A percentile compares a stretch with the other conserved stretches of the same genome.
Conservation (phyloP, 2,113 vertebrate genomes). For the Copsychus sechellarum region DNA sequence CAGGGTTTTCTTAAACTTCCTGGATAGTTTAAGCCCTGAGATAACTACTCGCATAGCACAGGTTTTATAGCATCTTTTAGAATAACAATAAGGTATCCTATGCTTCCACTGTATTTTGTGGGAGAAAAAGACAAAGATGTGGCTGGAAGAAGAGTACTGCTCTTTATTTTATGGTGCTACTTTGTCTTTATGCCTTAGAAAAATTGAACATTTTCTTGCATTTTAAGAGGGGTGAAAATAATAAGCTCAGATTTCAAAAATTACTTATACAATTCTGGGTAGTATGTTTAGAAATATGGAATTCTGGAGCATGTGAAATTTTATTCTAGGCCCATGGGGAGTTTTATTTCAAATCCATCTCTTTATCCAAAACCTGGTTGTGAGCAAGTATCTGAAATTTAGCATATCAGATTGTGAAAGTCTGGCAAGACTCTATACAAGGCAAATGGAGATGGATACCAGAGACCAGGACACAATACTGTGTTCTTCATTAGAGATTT, state of each 20-base stretch:
- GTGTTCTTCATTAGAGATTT: not conserved
- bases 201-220: not conserved
- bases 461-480: not conserved
- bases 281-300: not conserved
- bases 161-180: not conserved
- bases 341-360: not conserved
- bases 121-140: not conserved
- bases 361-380: not conserved
- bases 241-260: not conserved
- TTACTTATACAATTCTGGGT: not conserved
- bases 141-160: not conserved
- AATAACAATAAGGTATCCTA: not conserved
- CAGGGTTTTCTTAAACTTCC: conserved; percentile 27
- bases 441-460: not conserved
- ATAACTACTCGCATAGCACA: not conserved
- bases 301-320: not conserved
- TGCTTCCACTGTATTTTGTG: not conserved
- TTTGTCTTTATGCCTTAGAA: not conserved
- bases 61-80: not conserved
- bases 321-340: not conserved
- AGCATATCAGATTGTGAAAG: not conserved
- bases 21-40: not conserved
- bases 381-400: not conserved
- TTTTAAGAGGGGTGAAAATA: not conserved
- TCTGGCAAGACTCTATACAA: not conserved